phyloP scores from a whole-genome alignment of 2,888 invertebrate genomes.

The Protophormia terraenovae region DNA sequence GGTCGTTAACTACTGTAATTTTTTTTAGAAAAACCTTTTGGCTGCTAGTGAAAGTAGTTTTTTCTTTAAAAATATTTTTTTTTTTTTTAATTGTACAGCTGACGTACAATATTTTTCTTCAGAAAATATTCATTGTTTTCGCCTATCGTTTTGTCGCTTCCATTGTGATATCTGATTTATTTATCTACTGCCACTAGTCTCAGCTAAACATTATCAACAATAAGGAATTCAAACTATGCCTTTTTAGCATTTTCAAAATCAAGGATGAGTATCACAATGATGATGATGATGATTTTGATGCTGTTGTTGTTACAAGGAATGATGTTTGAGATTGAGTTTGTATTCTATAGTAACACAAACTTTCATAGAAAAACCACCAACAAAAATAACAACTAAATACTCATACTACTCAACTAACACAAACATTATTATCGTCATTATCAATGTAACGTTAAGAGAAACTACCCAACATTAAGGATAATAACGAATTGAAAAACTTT shows the following conservation, averaged over 20 bases:
- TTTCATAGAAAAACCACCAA: neutral
- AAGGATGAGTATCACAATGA: slow-evolving; percentile 29
- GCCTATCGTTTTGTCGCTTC: neutral
- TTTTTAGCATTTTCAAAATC: slow-evolving; percentile 40
- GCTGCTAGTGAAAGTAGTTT: too few species aligned
- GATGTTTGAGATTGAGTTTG: neutral
- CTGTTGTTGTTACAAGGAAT: too few species aligned
- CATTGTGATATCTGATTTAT: neutral
- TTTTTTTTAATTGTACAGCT: too few species aligned
- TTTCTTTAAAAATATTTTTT: too few species aligned
- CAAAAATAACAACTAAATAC: slow-evolving; percentile 4
- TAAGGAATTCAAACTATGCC: slow-evolving; percentile 31
- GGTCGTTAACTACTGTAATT: too few species aligned
- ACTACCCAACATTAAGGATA: slow-evolving; percentile 52
- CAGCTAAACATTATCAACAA: slow-evolving; percentile 4
- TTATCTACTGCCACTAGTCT: neutral
- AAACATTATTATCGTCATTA: slow-evolving; percentile 20
- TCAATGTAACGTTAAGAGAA: slow-evolving; percentile 15
- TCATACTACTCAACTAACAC: slow-evolving; percentile 13
- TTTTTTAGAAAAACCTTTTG: too few species aligned
- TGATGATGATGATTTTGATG: too few species aligned
- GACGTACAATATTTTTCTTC: too few species aligned
- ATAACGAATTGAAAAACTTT: slow-evolving; percentile 65
- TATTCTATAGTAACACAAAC: neutral
- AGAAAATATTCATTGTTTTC: too few species aligned